phyloP scores from a whole-genome alignment of 2,113 vertebrate species.

The Ancistrus triradiatus region DNA sequence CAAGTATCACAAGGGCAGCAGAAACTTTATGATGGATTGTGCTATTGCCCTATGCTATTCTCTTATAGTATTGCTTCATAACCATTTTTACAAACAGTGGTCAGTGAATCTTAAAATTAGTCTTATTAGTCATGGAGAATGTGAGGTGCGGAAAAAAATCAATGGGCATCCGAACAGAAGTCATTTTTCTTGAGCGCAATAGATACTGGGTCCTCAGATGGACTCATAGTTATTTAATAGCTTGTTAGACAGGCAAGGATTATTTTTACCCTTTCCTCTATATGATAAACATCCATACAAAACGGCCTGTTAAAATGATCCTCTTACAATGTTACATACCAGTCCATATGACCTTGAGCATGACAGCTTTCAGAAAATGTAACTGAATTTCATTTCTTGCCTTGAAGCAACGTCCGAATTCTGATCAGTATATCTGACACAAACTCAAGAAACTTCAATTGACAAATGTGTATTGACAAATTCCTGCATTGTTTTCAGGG shows the following conservation, averaged over 20 bases:
- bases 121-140: slow-evolving; percentile 43
- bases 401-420: too few relatives aligned
- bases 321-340: slow-evolving; percentile 1
- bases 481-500: too few relatives aligned
- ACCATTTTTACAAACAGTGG: slow-evolving; percentile 24
- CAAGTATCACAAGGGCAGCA: background rate
- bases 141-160: slow-evolving; percentile 30
- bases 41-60: background rate
- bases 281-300: slow-evolving; percentile 2
- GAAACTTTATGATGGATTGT: slow-evolving; percentile 18
- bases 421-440: too few relatives aligned
- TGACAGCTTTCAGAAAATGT: slow-evolving; percentile 7
- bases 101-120: slow-evolving; percentile 40
- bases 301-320: slow-evolving; percentile 1
- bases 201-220: slow-evolving; percentile 6
- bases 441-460: too few relatives aligned
- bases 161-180: slow-evolving; percentile 26
- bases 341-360: slow-evolving; percentile 18
- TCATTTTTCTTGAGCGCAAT: slow-evolving; percentile 36
- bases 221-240: slow-evolving; percentile 12
- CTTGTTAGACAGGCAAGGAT: slow-evolving; percentile 3
- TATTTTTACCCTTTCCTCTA: slow-evolving; percentile 17
- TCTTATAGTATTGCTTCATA: background rate
- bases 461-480: too few relatives aligned
- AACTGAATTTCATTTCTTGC: too few relatives aligned